A percentile compares a stretch with the other conserved stretches of the same genome.
Conservation (phyloP, 2,888 invertebrate species). For the Spatulosminthurus flaviceps region DNA sequence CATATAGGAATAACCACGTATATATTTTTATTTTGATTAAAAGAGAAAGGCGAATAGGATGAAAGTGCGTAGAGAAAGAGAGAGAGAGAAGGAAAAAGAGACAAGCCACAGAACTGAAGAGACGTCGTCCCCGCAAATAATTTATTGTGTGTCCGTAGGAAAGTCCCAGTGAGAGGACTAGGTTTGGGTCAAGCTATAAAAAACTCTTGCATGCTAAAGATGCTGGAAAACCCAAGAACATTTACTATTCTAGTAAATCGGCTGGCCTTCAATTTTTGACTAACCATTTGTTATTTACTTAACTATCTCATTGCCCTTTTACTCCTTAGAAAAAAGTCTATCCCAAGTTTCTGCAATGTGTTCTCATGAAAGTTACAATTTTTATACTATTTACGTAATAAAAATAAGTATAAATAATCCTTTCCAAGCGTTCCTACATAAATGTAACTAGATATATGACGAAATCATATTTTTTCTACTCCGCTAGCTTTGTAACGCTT, state of each 20-base stretch:
- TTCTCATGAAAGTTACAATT: constrained; percentile 16
- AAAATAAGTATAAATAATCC: no score
- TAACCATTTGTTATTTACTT: constrained; percentile 39
- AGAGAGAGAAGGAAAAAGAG: no score
- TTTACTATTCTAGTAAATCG: constrained; percentile 31
- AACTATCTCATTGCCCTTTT: background rate
- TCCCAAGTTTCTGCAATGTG: background rate
- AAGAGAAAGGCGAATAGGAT: background rate
- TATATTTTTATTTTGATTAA: constrained; percentile 16
- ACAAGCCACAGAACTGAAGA: background rate
- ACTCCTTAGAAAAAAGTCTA: background rate
- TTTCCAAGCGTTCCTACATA: no score
- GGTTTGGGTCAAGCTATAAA: background rate
- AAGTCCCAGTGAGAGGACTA: background rate
- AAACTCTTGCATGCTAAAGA: constrained; percentile 20
- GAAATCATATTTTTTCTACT: no score
- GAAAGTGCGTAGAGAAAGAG: background rate
- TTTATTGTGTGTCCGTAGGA: constrained; percentile 42
- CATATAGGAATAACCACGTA: background rate
- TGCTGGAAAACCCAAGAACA: constrained; percentile 4
- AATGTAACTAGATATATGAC: no score
- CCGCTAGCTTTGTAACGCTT: no score
- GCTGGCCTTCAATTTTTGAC: constrained; percentile 38
- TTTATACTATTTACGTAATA: no score
- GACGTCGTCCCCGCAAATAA: constrained; percentile 31